phyloP scores from a whole-genome alignment of 2,888 invertebrate species.

The Andrena praecox region DNA sequence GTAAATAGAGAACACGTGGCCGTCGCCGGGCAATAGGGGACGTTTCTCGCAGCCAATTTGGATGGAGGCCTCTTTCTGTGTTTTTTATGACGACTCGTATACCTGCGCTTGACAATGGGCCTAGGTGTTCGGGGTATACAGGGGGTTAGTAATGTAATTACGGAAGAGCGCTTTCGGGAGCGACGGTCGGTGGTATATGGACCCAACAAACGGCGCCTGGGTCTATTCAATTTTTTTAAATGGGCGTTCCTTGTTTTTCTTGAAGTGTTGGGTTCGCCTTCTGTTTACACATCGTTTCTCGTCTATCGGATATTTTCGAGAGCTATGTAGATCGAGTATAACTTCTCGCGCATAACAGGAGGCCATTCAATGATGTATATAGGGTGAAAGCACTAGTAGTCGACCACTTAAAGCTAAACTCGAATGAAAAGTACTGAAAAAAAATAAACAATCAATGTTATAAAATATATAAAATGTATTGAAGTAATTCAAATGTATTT shows the following conservation, averaged over 20 bases:
- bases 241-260: not conserved
- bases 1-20: slow-evolving; percentile 15
- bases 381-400: too few species aligned
- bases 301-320: too few species aligned
- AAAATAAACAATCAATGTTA: too few species aligned
- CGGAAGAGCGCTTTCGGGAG: not conserved
- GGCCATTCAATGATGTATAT: too few species aligned
- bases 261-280: too few species aligned
- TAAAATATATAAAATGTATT: too few species aligned
- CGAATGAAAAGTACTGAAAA: too few species aligned
- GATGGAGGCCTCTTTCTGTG: not conserved
- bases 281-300: too few species aligned
- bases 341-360: too few species aligned
- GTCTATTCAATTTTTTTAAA: not conserved
- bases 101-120: not conserved
- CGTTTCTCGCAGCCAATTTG: not conserved
- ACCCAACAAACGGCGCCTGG: not conserved
- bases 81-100: not conserved
- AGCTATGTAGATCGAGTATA: too few species aligned
- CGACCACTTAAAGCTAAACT: too few species aligned
- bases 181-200: not conserved
- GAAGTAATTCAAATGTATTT: too few species aligned
- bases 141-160: not conserved
- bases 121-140: not conserved
- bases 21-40: not conserved